Percentiles rank a stretch among this genome's conserved stretches.
Evolutionary conservation across 2,888 invertebrate species (phyloP).

Genomic region (Trissoscelio sp.): DNA sequence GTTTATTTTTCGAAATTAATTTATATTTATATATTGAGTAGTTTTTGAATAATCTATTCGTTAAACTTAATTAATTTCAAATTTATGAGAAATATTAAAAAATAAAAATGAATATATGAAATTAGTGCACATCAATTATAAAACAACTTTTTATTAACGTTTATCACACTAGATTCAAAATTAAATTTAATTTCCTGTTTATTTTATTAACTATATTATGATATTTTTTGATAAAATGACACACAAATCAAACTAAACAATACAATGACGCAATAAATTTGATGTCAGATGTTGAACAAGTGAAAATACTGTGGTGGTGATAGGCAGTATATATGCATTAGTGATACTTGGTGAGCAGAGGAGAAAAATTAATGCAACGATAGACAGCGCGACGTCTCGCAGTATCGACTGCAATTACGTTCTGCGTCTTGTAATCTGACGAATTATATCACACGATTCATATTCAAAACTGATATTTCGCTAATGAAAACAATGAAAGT

Average conservation of each 20-base stretch:
- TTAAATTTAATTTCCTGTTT: neutral
- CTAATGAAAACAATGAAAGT: neutral
- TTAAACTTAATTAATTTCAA: too few relatives aligned
- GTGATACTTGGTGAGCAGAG: constrained; percentile 2
- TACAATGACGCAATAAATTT: neutral
- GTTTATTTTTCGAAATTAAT: too few relatives aligned
- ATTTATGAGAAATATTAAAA: too few relatives aligned
- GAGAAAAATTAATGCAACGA: constrained; percentile 20
- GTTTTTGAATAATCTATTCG: too few relatives aligned
- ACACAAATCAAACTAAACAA: neutral
- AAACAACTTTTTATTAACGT: too few relatives aligned
- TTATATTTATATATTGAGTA: too few relatives aligned
- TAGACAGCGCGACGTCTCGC: constrained; percentile 17
- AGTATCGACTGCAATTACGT: constrained; percentile 4
- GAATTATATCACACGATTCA: neutral
- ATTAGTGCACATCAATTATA: too few relatives aligned
- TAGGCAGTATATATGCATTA: neutral
- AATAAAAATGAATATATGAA: too few relatives aligned
- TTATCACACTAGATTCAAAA: too few relatives aligned
- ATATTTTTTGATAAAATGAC: neutral
- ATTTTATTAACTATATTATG: too few relatives aligned
- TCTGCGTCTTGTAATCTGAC: constrained; percentile 7
- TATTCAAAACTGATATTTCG: constrained; percentile 4
- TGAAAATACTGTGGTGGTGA: neutral
- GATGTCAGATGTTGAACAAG: neutral